Base-by-base conservation (phyloP, 2,888 invertebrate species). In the Dasysyrphus tricinctus region DNA sequence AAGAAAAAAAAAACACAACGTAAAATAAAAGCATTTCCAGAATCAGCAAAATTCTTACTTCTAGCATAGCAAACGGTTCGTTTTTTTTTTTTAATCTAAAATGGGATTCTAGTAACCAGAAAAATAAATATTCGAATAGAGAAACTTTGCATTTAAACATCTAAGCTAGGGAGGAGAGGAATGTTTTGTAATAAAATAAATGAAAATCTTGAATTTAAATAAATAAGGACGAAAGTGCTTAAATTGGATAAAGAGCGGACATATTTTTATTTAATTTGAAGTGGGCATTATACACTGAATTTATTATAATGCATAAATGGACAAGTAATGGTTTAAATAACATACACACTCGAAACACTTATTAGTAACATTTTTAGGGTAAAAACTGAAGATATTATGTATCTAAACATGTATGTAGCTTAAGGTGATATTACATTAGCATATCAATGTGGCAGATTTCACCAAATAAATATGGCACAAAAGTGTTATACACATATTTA, bases 21-120 rank as follows among this genome's bases (percentile, higher is more conserved):
- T 82, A 84, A 70, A 67, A 88, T 81, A 86, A 73, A 81, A 88
- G 82, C 81, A 78, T 74, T 72, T 85, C 29, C 59, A 81, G 63
- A 74, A 75, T 78, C 42, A 70, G 78, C 69, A 82, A 75, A 65
- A 72, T 44, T 78, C 77, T 77, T 84, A 81, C 76, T 73, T 86
- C 79, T 87, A 83, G 70, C 78, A 87, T 80, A 87, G 69, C 80
- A 87, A 87, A 85, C 72, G 44, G 59, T 76, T 65, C 69, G 44
- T 47, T 82, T 65, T 44, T 63, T 47, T 32, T 67, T 44, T n/a
- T n/a, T n/a, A n/a, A 12, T 47, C 47, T 75, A 67, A 79, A 84
- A 81, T 61, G 67, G 79, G 75, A 84, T 81, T 88, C 67, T 73
- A 69, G 74, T 72, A 77, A 88, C 74, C 69, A 77, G 80, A 88